Base-by-base conservation (phyloP, 2,113 vertebrate species). In the Cyanocitta stelleri region DNA sequence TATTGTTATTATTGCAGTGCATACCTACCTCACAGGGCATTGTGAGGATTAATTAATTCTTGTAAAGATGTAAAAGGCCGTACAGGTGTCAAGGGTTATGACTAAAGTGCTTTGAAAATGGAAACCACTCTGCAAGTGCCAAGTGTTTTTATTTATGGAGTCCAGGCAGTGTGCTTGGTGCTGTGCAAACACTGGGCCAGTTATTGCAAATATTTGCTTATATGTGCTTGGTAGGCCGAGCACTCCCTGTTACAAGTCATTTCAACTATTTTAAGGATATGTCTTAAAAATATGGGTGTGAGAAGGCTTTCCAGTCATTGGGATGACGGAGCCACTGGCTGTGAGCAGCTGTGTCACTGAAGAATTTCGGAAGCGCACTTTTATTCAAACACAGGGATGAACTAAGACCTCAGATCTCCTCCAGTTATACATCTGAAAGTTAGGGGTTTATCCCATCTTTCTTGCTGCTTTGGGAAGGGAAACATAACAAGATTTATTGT, bases 21-120 rank as follows among this genome's bases (percentile, higher is more conserved):
- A 62, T 90, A 96, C 83, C 92, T 96, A 94, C 85, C 96, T 97
- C 96, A 61, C 73, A 94, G 93, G 95, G 91, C 93, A 87, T 10
- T 56, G 80, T n/a, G 83, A 96, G 92, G 95, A 95, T 96, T 97
- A 96, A 97, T 97, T 97, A 96, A 97, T 97, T 96, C 95, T 96
- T 96, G 95, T 95, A 96, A 97, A 93, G 92, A 96, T 54, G 95
- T 96, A 95, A 95, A 93, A 94, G 93, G 95, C 96, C 76, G 32
- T 92, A 88, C 56, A 96, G 94, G 96, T 95, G 92, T 94, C 95
- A 96, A 85, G 86, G 94, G 94, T 97, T 96, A 92, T 79, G 92
- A 95, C 82, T 97, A 86, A 94, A 97, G 92, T 95, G 95, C 90
- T 96, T 95, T 96, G 95, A 93, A 95, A 97, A 97, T 95, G 92